A percentile compares a stretch with the other conserved stretches of the same genome.
Evolutionary conservation across 2,888 invertebrate species (phyloP).

Genomic region (Leucozona laternaria): DNA sequence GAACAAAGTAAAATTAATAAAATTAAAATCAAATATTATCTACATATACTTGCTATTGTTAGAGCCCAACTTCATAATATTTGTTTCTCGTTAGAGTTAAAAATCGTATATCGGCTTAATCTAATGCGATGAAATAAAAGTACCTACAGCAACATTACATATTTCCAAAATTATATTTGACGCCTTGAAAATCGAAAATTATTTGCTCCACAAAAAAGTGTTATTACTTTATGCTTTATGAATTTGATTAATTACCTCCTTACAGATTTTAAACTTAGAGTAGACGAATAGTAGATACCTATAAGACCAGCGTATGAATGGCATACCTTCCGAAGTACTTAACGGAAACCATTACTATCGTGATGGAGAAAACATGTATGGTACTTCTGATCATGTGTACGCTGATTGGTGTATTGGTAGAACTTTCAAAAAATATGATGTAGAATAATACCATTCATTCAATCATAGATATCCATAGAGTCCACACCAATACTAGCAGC

Average conservation of each 20-base stretch:
- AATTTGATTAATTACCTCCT: slow-evolving; percentile 21
- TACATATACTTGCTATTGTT: no score
- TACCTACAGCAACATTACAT: background rate
- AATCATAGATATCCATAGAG: slow-evolving; percentile 34
- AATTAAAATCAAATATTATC: no score
- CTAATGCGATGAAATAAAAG: background rate
- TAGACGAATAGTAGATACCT: background rate
- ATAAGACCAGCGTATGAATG: slow-evolving; percentile 16
- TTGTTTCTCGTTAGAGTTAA: no score
- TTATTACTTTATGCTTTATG: slow-evolving; percentile 41
- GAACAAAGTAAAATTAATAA: no score
- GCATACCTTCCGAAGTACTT: background rate
- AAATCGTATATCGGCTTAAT: background rate
- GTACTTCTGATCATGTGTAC: slow-evolving; percentile 17
- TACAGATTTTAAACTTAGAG: background rate
- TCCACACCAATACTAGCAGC: slow-evolving; percentile 5
- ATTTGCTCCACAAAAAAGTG: slow-evolving; percentile 4
- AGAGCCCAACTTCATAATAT: no score
- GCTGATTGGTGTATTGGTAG: slow-evolving; percentile 45
- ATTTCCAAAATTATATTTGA: background rate
- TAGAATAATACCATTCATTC: background rate
- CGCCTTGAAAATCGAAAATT: background rate
- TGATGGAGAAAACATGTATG: background rate
- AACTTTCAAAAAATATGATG: background rate
- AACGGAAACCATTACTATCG: background rate